Conservation (phyloP, 2,888 invertebrate species). For the Thyatira batis region DNA sequence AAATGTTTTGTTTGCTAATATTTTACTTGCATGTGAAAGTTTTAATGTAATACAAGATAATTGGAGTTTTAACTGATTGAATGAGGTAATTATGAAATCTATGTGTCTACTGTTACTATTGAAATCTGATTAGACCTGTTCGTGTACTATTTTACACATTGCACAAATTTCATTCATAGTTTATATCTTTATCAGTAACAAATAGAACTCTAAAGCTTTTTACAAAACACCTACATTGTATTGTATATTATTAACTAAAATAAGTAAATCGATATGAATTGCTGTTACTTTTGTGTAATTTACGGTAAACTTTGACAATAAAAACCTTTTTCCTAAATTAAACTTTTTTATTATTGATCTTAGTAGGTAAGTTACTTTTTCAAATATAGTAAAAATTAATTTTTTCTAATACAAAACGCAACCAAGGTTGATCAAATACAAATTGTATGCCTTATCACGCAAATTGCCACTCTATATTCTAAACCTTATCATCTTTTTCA, state of each 20-base stretch:
- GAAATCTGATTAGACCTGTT: conserved; percentile 5
- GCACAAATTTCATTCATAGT: neutral
- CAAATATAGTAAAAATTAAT: too few species aligned
- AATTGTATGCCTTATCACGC: too few species aligned
- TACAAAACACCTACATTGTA: conserved; percentile 34
- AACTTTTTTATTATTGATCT: conserved; percentile 14
- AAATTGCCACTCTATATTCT: too few species aligned
- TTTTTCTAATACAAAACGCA: too few species aligned
- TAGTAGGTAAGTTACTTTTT: conserved; percentile 1
- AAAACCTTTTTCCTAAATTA: conserved; percentile 66
- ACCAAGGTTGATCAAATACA: too few species aligned
- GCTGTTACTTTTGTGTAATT: conserved; percentile 66
- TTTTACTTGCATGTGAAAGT: too few species aligned
- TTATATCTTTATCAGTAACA: conserved; percentile 9
- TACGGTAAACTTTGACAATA: conserved; percentile 69
- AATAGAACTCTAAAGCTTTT: conserved; percentile 36
- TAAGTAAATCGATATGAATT: conserved; percentile 24
- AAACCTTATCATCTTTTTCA: too few species aligned
- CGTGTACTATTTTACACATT: neutral
- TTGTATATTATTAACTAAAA: conserved; percentile 29
- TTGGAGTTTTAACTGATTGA: neutral
- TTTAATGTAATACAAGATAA: neutral
- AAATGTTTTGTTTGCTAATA: neutral
- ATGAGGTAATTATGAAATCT: neutral
- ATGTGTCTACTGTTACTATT: neutral